Percentiles rank a stretch among this genome's conserved stretches.
phyloP scores from a whole-genome alignment of 2,888 invertebrate species.

The Caenorhabditis imperialis region DNA sequence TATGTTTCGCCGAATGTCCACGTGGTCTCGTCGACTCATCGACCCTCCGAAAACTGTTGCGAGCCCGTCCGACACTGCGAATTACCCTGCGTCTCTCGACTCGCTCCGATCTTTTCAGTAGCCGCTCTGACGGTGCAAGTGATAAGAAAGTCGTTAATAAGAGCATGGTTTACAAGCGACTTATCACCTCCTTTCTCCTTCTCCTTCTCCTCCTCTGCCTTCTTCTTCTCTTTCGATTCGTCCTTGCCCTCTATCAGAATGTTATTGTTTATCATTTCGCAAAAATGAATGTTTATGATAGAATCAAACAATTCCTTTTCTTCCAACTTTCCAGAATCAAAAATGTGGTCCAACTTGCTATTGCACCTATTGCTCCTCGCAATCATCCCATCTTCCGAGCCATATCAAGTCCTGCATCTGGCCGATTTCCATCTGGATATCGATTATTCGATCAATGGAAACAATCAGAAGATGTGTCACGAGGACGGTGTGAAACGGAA shows the following conservation, averaged over 20 bases:
- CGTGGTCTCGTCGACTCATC: slow-evolving; percentile 29
- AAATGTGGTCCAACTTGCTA: slow-evolving; percentile 45
- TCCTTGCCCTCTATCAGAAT: slow-evolving; percentile 5
- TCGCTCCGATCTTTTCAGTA: slow-evolving; percentile 14
- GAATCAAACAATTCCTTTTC: not conserved
- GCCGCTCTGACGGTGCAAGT: slow-evolving; percentile 7
- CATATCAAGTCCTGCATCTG: slow-evolving; percentile 66
- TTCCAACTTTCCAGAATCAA: slow-evolving; percentile 2
- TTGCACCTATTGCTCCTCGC: slow-evolving; percentile 31
- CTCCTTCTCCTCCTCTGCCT: slow-evolving; percentile 15
- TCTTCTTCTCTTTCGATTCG: not conserved
- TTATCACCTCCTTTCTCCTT: slow-evolving; percentile 34
- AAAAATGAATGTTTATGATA: slow-evolving; percentile 15
- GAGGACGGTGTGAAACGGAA: slow-evolving; percentile 44
- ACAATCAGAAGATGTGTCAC: slow-evolving; percentile 67
- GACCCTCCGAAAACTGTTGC: slow-evolving; percentile 18
- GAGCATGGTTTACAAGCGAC: slow-evolving; percentile 43
- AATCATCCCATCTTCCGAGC: slow-evolving; percentile 5
- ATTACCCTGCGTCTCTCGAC: slow-evolving; percentile 23
- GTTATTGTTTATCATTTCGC: not conserved
- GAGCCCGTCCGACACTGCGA: not conserved
- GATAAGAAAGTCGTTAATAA: slow-evolving; percentile 49
- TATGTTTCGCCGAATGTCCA: slow-evolving; percentile 16
- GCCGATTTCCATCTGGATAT: slow-evolving; percentile 75
- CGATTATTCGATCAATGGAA: slow-evolving; percentile 68